Percentiles rank a stretch among this genome's conserved stretches.
phyloP scores from a whole-genome alignment of 2,888 invertebrate genomes.

The Microctonus aethiopoides region DNA sequence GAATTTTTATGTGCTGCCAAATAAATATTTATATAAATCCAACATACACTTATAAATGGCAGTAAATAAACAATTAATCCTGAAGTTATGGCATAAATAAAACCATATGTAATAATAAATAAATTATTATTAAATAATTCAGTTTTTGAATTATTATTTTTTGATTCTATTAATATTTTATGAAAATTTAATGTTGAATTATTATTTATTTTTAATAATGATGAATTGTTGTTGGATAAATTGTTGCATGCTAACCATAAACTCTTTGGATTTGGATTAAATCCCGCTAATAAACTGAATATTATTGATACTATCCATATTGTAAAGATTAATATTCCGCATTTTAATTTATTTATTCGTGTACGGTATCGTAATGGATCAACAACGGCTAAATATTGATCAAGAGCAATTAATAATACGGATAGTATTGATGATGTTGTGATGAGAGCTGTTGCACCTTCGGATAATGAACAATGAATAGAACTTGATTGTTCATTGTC shows the following conservation, averaged over 20 bases:
- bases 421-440: conserved; percentile 74
- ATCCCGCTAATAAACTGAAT: conserved; percentile 67
- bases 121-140: conserved; percentile 38
- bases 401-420: conserved; percentile 73
- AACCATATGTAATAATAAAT: conserved; percentile 60
- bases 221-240: neutral
- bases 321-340: conserved; percentile 67
- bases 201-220: neutral
- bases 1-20: conserved; percentile 81
- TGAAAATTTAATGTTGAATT: conserved; percentile 26
- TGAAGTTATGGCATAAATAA: conserved; percentile 67
- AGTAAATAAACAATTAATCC: conserved; percentile 68
- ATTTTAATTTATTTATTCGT: conserved; percentile 69
- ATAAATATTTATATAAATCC: conserved; percentile 81
- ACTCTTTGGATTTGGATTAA: conserved; percentile 67
- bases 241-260: conserved; percentile 66
- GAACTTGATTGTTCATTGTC: conserved; percentile 67
- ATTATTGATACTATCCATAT: conserved; percentile 69
- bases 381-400: conserved; percentile 76
- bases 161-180: conserved; percentile 6
- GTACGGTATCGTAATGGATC: conserved; percentile 75
- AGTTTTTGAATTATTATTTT: conserved; percentile 25
- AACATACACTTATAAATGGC: conserved; percentile 75
- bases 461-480: conserved; percentile 71
- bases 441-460: conserved; percentile 73